phyloP scores from a whole-genome alignment of 2,113 vertebrate genomes.

The Herpetotheres cachinnans region DNA sequence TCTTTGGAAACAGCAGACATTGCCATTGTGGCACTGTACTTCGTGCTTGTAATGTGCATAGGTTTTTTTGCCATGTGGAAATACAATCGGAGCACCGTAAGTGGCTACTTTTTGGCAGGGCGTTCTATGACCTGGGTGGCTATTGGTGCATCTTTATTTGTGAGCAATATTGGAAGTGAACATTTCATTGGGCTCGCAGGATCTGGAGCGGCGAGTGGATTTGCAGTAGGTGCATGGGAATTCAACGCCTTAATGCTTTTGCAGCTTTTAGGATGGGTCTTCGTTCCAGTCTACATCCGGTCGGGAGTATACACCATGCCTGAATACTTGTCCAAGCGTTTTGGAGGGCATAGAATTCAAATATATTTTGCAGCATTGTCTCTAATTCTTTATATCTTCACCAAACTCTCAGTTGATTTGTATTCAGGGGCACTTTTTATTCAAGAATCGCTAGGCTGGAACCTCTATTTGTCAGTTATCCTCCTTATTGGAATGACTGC shows the following conservation, averaged over 20 bases:
- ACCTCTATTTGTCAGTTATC: slow-evolving; percentile 93
- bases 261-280: slow-evolving; percentile 98
- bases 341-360: slow-evolving; percentile 92
- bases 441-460: slow-evolving; percentile 97
- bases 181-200: slow-evolving; percentile 99
- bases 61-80: slow-evolving; percentile 98
- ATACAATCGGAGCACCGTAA: slow-evolving; percentile 93
- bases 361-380: slow-evolving; percentile 93
- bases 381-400: slow-evolving; percentile 94
- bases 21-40: slow-evolving; percentile 93
- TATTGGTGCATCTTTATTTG: slow-evolving; percentile 95
- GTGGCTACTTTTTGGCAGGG: slow-evolving; percentile 97
- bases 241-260: slow-evolving; percentile 97
- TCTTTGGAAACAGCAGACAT: slow-evolving; percentile 92
- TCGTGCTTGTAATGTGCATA: slow-evolving; percentile 91
- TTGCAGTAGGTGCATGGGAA: slow-evolving; percentile 97
- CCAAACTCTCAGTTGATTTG: slow-evolving; percentile 96
- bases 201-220: slow-evolving; percentile 96
- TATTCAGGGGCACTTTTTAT: slow-evolving; percentile 98
- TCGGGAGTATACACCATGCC: slow-evolving; percentile 98
- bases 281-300: slow-evolving; percentile 96
- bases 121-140: slow-evolving; percentile 96
- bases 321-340: slow-evolving; percentile 94
- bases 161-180: slow-evolving; percentile 99
- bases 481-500: slow-evolving; percentile 95